A percentile compares a stretch with the other conserved stretches of the same genome.
phyloP scores from a whole-genome alignment of 2,797 vertebrate genomes.

The Aratinga solstitialis region DNA sequence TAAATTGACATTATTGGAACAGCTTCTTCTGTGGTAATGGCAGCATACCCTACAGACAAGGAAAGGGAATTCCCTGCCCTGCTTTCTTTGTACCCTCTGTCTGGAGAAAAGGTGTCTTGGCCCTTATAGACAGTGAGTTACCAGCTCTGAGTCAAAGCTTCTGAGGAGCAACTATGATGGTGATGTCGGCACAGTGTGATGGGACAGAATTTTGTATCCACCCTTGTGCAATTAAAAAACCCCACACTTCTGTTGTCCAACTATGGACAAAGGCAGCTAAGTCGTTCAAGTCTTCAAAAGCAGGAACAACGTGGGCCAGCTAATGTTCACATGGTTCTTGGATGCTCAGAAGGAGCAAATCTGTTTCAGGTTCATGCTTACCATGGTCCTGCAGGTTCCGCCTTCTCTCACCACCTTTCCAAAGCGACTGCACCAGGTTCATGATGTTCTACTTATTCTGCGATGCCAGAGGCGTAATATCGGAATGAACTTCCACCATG shows the following conservation, averaged over 20 bases:
- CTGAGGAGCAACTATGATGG: neutral
- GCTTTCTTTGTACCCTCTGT: neutral
- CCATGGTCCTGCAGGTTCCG: neutral
- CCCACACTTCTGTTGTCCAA: neutral
- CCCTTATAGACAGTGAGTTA: neutral
- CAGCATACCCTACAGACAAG: neutral
- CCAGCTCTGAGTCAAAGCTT: neutral
- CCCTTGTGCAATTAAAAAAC: neutral
- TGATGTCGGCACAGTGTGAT: neutral
- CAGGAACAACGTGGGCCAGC: neutral
- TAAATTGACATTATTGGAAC: neutral
- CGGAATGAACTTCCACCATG: neutral
- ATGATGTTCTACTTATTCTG: neutral
- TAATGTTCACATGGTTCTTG: neutral
- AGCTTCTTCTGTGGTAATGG: neutral
- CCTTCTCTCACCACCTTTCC: neutral
- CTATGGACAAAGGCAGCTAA: neutral
- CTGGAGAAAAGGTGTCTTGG: neutral
- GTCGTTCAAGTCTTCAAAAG: neutral
- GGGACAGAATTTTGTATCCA: neutral
- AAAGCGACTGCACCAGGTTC: neutral
- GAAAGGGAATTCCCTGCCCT: neutral
- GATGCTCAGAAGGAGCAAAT: neutral
- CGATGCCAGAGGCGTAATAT: rapidly evolving
- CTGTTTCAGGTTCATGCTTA: neutral